These are phyloP conservation scores for Chrysolina americana DNA, from an alignment of 2,888 invertebrate genomes.

Conservation along the genomic window DNA sequence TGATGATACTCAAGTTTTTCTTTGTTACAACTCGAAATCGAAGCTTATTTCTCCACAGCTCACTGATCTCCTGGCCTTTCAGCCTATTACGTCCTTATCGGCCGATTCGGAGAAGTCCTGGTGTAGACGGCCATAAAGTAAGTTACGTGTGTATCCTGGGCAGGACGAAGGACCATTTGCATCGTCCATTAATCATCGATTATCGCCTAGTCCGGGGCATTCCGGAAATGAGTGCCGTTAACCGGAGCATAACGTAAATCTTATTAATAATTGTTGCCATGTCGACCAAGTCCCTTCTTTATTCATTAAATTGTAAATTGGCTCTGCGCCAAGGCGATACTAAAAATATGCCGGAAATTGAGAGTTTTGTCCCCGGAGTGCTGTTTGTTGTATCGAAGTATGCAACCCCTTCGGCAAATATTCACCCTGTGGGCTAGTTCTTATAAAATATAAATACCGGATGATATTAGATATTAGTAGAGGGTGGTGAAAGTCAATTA, in stretches of 20 bases:
- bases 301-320: slow-evolving; percentile 57
- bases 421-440: slow-evolving; percentile 49
- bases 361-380: slow-evolving; percentile 62
- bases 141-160: slow-evolving; percentile 36
- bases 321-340: slow-evolving; percentile 47
- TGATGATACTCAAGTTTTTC: neutral
- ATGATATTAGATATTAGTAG: slow-evolving; percentile 5
- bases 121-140: slow-evolving; percentile 29
- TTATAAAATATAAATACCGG: slow-evolving; percentile 43
- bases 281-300: slow-evolving; percentile 48
- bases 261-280: slow-evolving; percentile 56
- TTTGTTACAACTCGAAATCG: neutral
- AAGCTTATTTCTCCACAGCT: neutral
- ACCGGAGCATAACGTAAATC: slow-evolving; percentile 57
- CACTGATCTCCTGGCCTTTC: neutral
- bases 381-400: slow-evolving; percentile 57
- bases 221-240: slow-evolving; percentile 58
- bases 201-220: slow-evolving; percentile 43
- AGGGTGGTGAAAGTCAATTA: neutral
- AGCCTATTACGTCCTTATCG: slow-evolving; percentile 13
- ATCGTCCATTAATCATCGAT: slow-evolving; percentile 50
- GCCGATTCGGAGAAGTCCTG: slow-evolving; percentile 4
- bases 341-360: slow-evolving; percentile 63
- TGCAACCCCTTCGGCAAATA: slow-evolving; percentile 56
- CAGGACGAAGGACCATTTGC: slow-evolving; percentile 42